Evolutionary conservation across 1,140 invertebrate species (phyloP).

Genomic region (Bilobella aurantiaca): DNA sequence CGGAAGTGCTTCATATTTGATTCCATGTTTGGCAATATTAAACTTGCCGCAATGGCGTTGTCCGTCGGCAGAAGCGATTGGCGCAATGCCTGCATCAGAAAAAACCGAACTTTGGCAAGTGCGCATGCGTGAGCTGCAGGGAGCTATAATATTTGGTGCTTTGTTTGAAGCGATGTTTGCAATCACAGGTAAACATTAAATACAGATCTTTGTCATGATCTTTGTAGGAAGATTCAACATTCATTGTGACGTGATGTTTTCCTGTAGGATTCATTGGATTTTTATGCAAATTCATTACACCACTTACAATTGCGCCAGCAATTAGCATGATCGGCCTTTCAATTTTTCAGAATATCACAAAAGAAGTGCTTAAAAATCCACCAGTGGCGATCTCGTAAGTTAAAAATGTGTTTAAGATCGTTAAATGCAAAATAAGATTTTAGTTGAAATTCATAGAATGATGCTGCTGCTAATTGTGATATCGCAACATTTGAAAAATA

Average conservation of each 20-base stretch:
- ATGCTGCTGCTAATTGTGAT: not conserved
- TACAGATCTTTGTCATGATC: not conserved
- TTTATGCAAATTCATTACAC: constrained; percentile 60
- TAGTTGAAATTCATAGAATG: constrained; percentile 23
- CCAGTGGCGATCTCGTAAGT: constrained; percentile 60
- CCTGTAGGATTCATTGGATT: constrained; percentile 49
- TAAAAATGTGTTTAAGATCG: not conserved
- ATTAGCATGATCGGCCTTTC: constrained; percentile 69
- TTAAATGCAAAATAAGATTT: not conserved
- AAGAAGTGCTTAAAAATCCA: constrained; percentile 65
- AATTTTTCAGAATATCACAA: constrained; percentile 62
- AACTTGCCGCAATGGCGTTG: too few relatives aligned
- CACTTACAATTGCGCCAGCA: constrained; percentile 51
- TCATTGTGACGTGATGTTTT: constrained; percentile 17
- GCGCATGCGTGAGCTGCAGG: constrained; percentile 45
- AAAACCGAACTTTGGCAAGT: too few relatives aligned
- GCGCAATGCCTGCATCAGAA: too few relatives aligned
- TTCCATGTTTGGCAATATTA: too few relatives aligned
- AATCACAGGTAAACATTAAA: constrained; percentile 36
- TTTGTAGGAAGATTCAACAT: not conserved
- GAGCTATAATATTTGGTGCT: constrained; percentile 44
- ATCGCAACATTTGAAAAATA: constrained; percentile 36
- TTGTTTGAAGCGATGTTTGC: constrained; percentile 43
- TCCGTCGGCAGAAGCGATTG: too few relatives aligned
- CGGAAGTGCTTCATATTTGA: too few relatives aligned